These are phyloP conservation scores for Brienomyrus brachyistius DNA, from an alignment of 2,113 vertebrate genomes.

Conservation along the genomic window DNA sequence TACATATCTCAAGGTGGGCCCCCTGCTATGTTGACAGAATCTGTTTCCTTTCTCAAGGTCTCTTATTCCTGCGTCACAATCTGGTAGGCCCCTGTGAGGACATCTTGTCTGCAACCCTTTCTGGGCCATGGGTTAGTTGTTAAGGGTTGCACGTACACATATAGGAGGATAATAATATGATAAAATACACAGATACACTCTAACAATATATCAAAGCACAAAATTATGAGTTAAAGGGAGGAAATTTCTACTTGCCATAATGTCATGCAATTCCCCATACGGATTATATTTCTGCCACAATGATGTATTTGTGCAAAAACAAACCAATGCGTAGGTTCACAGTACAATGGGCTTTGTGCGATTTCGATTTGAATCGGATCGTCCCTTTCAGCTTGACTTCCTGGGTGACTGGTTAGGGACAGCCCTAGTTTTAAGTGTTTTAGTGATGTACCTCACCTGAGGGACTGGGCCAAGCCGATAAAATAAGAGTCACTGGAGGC, in stretches of 20 bases:
- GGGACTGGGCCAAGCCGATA: neutral
- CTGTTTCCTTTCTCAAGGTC: no score
- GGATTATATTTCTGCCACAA: neutral
- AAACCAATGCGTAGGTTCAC: neutral
- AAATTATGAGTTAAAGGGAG: neutral
- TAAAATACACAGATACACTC: no score
- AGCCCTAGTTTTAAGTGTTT: neutral
- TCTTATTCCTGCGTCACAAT: no score
- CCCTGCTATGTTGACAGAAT: no score
- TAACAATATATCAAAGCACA: neutral
- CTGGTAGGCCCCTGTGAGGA: no score
- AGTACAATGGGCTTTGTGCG: neutral
- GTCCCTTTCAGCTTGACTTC: neutral
- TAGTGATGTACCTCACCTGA: neutral
- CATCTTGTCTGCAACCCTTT: no score
- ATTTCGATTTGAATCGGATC: neutral
- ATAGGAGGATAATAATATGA: no score
- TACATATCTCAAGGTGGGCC: no score
- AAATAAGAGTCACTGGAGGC: neutral
- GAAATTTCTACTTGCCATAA: neutral
- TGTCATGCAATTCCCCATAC: neutral
- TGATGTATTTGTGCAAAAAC: neutral
- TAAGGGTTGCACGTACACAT: no score
- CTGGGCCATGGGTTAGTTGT: no score
- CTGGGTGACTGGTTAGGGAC: neutral